A percentile compares a stretch with the other conserved stretches of the same genome.
Evolutionary conservation across 2,888 invertebrate species (phyloP).

Genomic region (Metallyticus violacea): DNA sequence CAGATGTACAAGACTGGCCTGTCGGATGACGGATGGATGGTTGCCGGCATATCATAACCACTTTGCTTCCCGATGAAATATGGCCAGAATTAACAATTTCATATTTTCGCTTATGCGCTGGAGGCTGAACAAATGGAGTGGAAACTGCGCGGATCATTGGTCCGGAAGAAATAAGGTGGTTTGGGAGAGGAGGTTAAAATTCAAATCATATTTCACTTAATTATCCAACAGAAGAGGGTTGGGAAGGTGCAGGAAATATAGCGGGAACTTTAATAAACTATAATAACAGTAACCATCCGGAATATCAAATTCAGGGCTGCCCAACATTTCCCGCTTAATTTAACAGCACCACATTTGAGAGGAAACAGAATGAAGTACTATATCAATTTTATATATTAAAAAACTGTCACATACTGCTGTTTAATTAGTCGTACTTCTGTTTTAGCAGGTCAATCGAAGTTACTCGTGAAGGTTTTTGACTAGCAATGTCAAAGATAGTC

Average conservation of each 20-base stretch:
- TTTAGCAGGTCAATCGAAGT: too few species aligned
- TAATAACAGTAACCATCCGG: neutral
- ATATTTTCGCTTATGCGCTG: neutral
- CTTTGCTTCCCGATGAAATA: neutral
- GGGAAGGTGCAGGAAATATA: neutral
- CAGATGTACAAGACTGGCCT: neutral
- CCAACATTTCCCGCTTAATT: too few species aligned
- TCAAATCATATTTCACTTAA: neutral
- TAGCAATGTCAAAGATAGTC: too few species aligned
- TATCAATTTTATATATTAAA: too few species aligned
- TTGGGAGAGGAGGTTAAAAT: neutral
- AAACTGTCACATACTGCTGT: too few species aligned
- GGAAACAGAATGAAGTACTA: too few species aligned
- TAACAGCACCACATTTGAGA: too few species aligned
- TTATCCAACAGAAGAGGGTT: neutral
- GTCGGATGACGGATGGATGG: neutral
- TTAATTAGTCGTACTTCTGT: too few species aligned
- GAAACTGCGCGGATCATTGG: neutral
- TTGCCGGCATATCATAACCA: neutral
- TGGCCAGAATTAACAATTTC: neutral
- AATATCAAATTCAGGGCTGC: neutral
- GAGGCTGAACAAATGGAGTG: neutral
- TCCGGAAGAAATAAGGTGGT: neutral
- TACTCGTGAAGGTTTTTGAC: too few species aligned
- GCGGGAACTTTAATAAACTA: neutral